Conservation (phyloP, 2,113 vertebrate species). For the Onychostruthus taczanowskii region DNA sequence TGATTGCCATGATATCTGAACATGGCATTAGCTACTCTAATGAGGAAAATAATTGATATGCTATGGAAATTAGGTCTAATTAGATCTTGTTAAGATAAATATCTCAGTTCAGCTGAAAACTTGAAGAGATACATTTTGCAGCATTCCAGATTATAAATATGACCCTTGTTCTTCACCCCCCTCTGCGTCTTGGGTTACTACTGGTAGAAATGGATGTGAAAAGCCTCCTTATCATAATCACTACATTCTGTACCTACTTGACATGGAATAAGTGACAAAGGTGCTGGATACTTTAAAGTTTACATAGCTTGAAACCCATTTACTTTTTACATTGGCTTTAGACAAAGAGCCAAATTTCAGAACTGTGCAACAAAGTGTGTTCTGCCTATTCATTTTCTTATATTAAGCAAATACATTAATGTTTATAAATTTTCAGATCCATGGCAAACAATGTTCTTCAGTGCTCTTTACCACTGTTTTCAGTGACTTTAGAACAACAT, state of each 20-base stretch:
- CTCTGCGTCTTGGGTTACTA: background rate
- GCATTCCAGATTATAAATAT: conserved; percentile 44
- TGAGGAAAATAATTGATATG: conserved; percentile 67
- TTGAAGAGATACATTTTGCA: conserved; percentile 40
- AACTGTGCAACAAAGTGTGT: background rate
- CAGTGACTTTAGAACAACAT: background rate
- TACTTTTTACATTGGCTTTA: background rate
- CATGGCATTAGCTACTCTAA: conserved; percentile 63
- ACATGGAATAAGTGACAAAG: background rate
- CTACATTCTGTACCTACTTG: background rate
- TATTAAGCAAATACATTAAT: background rate
- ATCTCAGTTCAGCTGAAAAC: conserved; percentile 56
- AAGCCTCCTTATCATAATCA: background rate
- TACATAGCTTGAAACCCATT: background rate
- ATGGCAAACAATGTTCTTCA: background rate
- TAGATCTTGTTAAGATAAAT: conserved; percentile 66
- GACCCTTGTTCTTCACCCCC: conserved; percentile 16
- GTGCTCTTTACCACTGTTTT: background rate
- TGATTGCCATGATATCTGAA: conserved; percentile 65
- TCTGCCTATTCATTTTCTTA: background rate
- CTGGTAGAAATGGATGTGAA: background rate
- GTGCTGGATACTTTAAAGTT: background rate
- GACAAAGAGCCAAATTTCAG: background rate
- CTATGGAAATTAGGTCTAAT: conserved; percentile 64
- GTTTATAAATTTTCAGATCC: background rate